These are phyloP conservation scores for Trachelus iudaicus DNA, from an alignment of 2,888 invertebrate species.

Conservation along the genomic window DNA sequence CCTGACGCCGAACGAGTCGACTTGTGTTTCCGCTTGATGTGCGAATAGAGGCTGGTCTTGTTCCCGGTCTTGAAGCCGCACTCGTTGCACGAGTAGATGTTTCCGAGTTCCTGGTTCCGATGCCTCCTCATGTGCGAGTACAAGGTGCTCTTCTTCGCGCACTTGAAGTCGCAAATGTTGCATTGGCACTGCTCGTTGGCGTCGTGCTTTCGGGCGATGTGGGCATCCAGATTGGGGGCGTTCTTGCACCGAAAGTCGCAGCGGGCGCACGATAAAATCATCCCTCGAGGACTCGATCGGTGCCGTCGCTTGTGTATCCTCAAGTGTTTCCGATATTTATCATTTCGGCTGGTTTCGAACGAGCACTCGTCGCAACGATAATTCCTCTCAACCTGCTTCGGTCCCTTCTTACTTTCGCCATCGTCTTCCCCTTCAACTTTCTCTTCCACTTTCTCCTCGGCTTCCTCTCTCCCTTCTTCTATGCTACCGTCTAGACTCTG, in stretches of 20 bases:
- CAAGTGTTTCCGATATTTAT: constrained; percentile 11
- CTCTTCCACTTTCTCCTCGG: background rate
- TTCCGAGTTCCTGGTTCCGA: constrained; percentile 26
- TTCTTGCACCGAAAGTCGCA: constrained; percentile 37
- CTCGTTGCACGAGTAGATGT: constrained; percentile 51
- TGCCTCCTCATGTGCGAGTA: constrained; percentile 55
- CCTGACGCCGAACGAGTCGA: constrained; percentile 16
- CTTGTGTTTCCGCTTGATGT: constrained; percentile 56
- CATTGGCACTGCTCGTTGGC: constrained; percentile 36
- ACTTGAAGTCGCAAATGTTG: constrained; percentile 53
- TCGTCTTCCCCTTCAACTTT: background rate
- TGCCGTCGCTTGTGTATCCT: background rate
- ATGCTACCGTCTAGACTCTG: background rate
- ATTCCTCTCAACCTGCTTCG: background rate
- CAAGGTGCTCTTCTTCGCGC: constrained; percentile 50
- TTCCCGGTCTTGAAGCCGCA: constrained; percentile 54
- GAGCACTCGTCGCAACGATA: constrained; percentile 8
- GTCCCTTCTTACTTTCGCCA: background rate
- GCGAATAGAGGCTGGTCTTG: constrained; percentile 55
- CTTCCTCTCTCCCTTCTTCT: constrained; percentile 10
- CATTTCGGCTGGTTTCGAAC: constrained; percentile 9
- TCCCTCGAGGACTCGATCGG: background rate
- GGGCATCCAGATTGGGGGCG: constrained; percentile 27
- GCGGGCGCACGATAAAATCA: constrained; percentile 24
- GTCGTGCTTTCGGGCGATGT: constrained; percentile 35